Percentiles rank a stretch among this genome's conserved stretches.
Conservation (phyloP, 2,113 vertebrate genomes). For the rabbit (Oryctolagus cuniculus) region mOryCun1.1 NC_091440.1:119373501-119374000, state of each 20-base stretch:
- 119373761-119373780: too few species aligned
- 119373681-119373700: slow-evolving; percentile 15
- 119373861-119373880: neutral
- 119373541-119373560: neutral
- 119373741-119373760: neutral
- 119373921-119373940: neutral
- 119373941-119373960: neutral
- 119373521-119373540: neutral
- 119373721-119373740: neutral
- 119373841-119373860: neutral
- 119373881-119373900: neutral
- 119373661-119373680: slow-evolving; percentile 46
- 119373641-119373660: neutral
- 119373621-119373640: slow-evolving; percentile 24
- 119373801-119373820: neutral
- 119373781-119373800: neutral
- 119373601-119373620: slow-evolving; percentile 28
- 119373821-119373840: neutral
- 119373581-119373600: neutral
- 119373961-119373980: neutral
- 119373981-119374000: neutral
- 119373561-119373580: slow-evolving; percentile 29
- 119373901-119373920: neutral
- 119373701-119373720: slow-evolving; percentile 32
- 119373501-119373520: neutral